Percentiles rank a stretch among this genome's conserved stretches.
These are phyloP conservation scores for Pardalotus punctatus DNA, from an alignment of 2,113 vertebrate species.

Conservation along the genomic window DNA sequence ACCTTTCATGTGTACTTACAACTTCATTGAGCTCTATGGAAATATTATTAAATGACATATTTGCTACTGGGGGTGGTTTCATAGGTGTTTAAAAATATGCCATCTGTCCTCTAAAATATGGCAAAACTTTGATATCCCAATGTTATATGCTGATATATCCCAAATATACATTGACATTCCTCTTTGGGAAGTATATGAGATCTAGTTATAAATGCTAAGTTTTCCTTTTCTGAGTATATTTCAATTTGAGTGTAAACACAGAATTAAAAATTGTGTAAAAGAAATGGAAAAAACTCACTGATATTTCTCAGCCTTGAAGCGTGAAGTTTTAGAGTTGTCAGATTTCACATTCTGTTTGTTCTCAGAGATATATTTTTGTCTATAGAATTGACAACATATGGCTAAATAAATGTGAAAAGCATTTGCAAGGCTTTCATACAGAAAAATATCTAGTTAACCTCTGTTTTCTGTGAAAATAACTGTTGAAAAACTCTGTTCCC, in stretches of 20 bases:
- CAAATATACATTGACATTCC: background rate
- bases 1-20: background rate
- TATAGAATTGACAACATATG: background rate
- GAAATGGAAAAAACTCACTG: background rate
- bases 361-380: background rate
- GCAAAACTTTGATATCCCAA: background rate
- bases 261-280: background rate
- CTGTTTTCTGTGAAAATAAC: background rate
- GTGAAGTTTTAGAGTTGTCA: background rate
- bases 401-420: background rate
- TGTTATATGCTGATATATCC: background rate
- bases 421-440: background rate
- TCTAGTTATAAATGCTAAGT: background rate
- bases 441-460: background rate
- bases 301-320: background rate
- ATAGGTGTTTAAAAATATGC: background rate
- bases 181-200: background rate
- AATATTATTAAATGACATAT: background rate
- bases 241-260: background rate
- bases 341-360: background rate
- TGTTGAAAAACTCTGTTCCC: background rate
- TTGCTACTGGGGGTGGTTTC: background rate
- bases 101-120: background rate
- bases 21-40: background rate
- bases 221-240: background rate